Evolutionary conservation across 2,113 vertebrate species (phyloP).

Genomic region (Heterocephalus glaber): DNA sequence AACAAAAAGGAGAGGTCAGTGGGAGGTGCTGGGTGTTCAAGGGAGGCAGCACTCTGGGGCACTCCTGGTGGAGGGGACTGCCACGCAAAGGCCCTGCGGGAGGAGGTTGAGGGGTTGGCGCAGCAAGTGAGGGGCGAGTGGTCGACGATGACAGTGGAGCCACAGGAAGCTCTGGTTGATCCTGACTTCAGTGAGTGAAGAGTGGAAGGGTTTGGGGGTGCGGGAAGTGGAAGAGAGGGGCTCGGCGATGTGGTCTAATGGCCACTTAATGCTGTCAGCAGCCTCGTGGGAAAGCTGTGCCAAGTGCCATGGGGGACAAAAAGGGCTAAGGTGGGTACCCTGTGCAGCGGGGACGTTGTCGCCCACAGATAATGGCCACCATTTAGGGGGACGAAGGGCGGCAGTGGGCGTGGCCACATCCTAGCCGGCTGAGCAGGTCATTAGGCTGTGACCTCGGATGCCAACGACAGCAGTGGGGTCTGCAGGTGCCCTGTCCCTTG

Average conservation of each 20-base stretch:
- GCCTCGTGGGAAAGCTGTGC: neutral
- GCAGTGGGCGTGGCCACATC: neutral
- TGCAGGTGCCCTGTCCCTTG: neutral
- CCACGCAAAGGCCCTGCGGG: neutral
- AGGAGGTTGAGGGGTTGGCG: neutral
- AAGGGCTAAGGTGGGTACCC: neutral
- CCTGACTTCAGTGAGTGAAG: neutral
- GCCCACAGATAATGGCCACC: neutral
- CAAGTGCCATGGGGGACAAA: neutral
- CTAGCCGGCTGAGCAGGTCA: neutral
- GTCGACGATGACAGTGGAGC: no score
- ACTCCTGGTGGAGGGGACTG: neutral
- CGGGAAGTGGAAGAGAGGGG: neutral
- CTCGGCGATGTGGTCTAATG: neutral
- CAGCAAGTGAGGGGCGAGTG: neutral
- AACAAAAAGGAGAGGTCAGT: neutral
- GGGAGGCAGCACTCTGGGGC: no score
- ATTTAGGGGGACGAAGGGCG: neutral
- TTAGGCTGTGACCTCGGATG: neutral
- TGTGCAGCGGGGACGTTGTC: neutral
- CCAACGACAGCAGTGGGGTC: accelerated
- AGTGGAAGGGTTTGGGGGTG: neutral
- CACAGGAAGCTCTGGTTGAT: neutral
- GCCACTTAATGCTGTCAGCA: neutral
- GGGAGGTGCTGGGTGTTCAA: no score